Conservation (phyloP, 2,113 vertebrate genomes). For the Bubo scandiacus region DNA sequence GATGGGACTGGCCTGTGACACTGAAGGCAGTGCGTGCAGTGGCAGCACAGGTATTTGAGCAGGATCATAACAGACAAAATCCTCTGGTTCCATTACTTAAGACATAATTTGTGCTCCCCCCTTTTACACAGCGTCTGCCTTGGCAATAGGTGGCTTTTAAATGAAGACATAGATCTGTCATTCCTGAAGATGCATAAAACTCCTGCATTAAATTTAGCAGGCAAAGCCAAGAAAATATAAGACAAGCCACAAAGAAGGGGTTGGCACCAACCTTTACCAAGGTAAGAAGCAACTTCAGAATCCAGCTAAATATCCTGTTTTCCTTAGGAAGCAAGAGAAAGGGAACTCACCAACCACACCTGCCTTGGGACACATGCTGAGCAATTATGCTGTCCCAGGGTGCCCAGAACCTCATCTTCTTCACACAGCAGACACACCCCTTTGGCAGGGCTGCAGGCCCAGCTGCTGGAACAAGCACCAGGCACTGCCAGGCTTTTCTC, state of each 20-base stretch:
- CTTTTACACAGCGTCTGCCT: not conserved
- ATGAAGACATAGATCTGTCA: not conserved
- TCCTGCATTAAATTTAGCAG: not conserved
- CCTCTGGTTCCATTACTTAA: not conserved
- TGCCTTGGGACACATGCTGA: not conserved
- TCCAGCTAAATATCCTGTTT: not conserved
- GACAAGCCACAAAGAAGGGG: not conserved
- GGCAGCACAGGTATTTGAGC: not conserved
- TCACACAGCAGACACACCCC: not conserved
- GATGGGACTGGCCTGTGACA: rapidly evolving
- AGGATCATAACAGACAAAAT: not conserved
- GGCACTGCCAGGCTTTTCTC: not conserved
- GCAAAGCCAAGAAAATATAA: not conserved
- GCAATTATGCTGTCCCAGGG: not conserved
- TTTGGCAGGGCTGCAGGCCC: not conserved
- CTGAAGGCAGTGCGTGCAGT: too few species aligned
- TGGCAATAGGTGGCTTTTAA: not conserved
- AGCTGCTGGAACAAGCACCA: not conserved
- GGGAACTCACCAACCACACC: not conserved
- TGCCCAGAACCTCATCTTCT: not conserved
- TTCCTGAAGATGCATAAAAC: too few species aligned
- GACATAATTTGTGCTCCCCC: not conserved
- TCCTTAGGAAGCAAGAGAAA: not conserved
- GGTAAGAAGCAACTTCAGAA: not conserved
- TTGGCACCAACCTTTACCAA: not conserved